These are phyloP conservation scores for Xylota segnis DNA, from an alignment of 2,888 invertebrate genomes.

Conservation along the genomic window DNA sequence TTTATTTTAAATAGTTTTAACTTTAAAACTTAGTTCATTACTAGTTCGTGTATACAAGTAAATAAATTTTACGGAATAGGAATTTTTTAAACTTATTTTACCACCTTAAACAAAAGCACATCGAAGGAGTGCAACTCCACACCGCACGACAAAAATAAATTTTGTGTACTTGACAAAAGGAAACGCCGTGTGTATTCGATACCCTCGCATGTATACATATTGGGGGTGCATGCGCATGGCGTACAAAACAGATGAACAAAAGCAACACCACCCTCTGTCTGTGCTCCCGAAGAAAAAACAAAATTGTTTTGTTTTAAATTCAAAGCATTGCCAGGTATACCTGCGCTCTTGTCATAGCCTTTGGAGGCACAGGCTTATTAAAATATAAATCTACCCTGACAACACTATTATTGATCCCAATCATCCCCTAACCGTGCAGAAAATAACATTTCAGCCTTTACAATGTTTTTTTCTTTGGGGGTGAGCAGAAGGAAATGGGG, in stretches of 20 bases:
- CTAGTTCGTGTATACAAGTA: background rate
- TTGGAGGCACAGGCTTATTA: background rate
- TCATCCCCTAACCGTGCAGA: conserved; percentile 43
- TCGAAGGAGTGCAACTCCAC: conserved; percentile 24
- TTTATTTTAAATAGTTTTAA: background rate
- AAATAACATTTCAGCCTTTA: conserved; percentile 44
- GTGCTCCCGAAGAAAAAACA: conserved; percentile 29
- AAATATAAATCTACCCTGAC: conserved; percentile 30
- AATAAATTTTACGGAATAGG: background rate
- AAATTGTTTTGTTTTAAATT: conserved; percentile 51
- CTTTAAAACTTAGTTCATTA: background rate
- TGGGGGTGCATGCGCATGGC: conserved; percentile 50
- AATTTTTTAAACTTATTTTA: conserved; percentile 1
- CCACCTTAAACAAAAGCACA: conserved; percentile 38
- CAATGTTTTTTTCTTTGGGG: conserved; percentile 25
- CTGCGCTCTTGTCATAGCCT: background rate
- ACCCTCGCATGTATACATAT: conserved; percentile 13
- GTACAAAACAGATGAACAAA: background rate
- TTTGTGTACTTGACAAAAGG: conserved; percentile 60
- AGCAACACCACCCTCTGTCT: conserved; percentile 39
- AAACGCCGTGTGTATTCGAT: conserved; percentile 57
- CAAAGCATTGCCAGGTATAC: conserved; percentile 54
- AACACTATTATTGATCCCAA: conserved; percentile 61
- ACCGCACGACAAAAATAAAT: conserved; percentile 46
- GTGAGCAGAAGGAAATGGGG: conserved; percentile 1